Base-by-base conservation (phyloP, 2,113 vertebrate genomes). In the Oryzias javanicus region DNA sequence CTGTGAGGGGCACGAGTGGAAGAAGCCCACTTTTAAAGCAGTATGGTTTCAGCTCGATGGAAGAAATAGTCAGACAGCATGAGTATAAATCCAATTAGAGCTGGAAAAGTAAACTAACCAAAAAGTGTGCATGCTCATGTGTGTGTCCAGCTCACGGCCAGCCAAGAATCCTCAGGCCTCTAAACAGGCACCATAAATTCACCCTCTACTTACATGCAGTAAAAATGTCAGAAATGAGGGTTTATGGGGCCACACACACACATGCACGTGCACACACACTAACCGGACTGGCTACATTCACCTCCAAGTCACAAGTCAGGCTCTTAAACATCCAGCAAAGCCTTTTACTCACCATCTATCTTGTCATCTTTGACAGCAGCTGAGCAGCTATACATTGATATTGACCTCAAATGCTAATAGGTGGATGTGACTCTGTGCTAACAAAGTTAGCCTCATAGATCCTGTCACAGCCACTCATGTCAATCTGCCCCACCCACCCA, bases 191-290 rank as follows among this genome's bases (percentile, higher is more conserved):
- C 60, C 72, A 74, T 84, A 86, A 89, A 87, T 91, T 77, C 72
- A 82, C 59, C 72, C 58, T 79, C 81, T 69, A 84, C 76, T 87
- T 79, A 90, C 81, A 85, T 87, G 85, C 84, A 84, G 78, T 89
- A 86, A 88, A 90, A 88, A 80, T 81, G 88, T 89, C 88, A 89
- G 64, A 67, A 75, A 67, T 47, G 1, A 58, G 63, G 53, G 64
- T 89, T 88, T 88, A 86, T 86, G 82, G 42, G 82, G 70, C 81
- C 87, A 83, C 87, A 84, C 84, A 82, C 72, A 69, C 49, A 56
- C 67, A 60, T 35, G 52, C 51, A 49, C 29, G 56, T 51, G 55
- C 25, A 57, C 44, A 69, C 49, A 65, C 55, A 72, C 58, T 60
- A 22, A 22, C 22, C 3, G 22, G 3, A 29, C 27, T 29, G 35